These are phyloP conservation scores for Leptinotarsa defecta DNA, from an alignment of 1,140 invertebrate genomes.

Conservation along the genomic window DNA sequence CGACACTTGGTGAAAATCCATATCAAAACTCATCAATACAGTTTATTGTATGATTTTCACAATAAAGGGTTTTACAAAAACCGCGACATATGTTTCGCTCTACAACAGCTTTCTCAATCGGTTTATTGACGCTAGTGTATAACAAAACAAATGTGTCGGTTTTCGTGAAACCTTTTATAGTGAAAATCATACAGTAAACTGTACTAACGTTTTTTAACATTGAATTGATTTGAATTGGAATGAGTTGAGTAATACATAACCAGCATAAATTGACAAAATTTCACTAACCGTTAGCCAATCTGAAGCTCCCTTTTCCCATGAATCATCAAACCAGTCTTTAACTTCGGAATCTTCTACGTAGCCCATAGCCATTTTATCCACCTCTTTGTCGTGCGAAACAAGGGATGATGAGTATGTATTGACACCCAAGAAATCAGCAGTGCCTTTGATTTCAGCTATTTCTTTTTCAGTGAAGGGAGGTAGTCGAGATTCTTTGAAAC, in stretches of 20 bases:
- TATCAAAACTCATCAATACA: too few relatives aligned
- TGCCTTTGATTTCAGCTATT: conserved; percentile 54
- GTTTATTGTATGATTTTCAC: too few relatives aligned
- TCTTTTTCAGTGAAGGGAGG: conserved; percentile 58
- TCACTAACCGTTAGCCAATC: conserved; percentile 13
- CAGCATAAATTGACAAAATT: not conserved
- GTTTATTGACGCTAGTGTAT: too few relatives aligned
- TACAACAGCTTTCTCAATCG: too few relatives aligned
- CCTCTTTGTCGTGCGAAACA: not conserved
- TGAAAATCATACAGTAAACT: too few relatives aligned
- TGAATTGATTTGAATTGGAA: too few relatives aligned
- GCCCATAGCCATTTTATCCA: conserved; percentile 8
- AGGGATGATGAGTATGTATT: conserved; percentile 55
- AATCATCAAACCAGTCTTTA: conserved; percentile 9
- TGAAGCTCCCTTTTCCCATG: conserved; percentile 17
- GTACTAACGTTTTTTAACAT: too few relatives aligned
- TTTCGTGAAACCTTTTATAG: too few relatives aligned
- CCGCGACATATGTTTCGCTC: too few relatives aligned
- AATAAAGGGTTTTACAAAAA: too few relatives aligned
- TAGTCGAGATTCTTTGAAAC: conserved; percentile 56
- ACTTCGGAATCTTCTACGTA: conserved; percentile 28
- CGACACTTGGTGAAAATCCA: too few relatives aligned
- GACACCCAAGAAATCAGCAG: conserved; percentile 45
- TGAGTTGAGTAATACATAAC: not conserved
- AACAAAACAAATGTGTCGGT: too few relatives aligned